Base-by-base conservation (phyloP, 2,797 vertebrate genomes). In the Lepilemur ruficaudatus region DNA sequence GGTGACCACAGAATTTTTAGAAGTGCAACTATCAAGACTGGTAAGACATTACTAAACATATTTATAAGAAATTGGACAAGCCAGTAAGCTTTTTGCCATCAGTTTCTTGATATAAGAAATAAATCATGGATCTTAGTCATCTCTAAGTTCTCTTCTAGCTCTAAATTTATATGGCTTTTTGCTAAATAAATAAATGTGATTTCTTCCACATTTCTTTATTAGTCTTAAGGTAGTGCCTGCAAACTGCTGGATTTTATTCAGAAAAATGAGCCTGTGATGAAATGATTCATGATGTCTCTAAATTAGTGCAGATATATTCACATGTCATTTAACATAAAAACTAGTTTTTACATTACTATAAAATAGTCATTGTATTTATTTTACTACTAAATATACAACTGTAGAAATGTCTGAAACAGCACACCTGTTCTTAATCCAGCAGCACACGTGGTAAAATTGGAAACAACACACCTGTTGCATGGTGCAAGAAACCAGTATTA, bases 351-450 rank as follows among this genome's bases (percentile, higher is more conserved):
- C 4, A 82, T 52, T 63, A 46, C 67, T 73, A 38, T 81, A 84
- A 95, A 93, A 85, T 65, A 78, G 14, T 85, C 61, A 63, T 65
- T 73, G n/a, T 87, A 76, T 75, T 96, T 95, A 73, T 67, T 92
- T 94, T 93, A 92, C 55, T 75, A 41, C 48, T 75, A 82, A 65
- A 69, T 59, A 90, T 59, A 67, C 72, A 92, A n/a, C 22, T 69
- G 2, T 38, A 92, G 52, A 89, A 84, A 41, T 87, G 4, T 72
- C 84, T 91, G 76, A 93, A 43, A 79, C 72, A 15, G 38, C 6
- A 57, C 32, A 92, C 57, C 72, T 96, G 82, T 85, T 92, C 83
- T 73, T 69, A 73, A 23, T 35, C n/a, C 7, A 89, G 80, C 22
- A 76, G 38, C 18, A 72, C 8, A n/a, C 1, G 0, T 38, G 65